Evolutionary conservation across 1,140 invertebrate genomes (phyloP), one percentile per base, ranked within the genome.

Genomic region (Brachionus plicatilis): DNA sequence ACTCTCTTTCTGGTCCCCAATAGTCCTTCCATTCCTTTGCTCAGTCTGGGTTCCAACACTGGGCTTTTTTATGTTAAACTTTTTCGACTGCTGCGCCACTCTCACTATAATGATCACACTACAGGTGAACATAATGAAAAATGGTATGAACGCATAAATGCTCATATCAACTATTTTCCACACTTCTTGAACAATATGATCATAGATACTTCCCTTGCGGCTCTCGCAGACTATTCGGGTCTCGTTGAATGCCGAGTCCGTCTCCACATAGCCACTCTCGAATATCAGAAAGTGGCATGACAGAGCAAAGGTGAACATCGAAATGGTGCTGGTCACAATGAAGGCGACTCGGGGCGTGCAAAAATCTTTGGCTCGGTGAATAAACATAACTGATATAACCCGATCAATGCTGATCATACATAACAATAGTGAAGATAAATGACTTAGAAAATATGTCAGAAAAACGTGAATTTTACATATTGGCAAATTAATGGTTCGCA

Each of bases 311-410:
- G 29, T 82, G 5, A 82, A 82, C 1, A 65, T 6, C 5, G 24
- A 12, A 43, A 82, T 17, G 14, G 24, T 24, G 29, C 27, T 27
- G 20, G 53, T 82, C 12, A 60, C 65, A 9, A 29, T 82, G 45
- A 82, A 47, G 8, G 79, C 79, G 17, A 82, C 41, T 24, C 27
- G 11, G 11, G 79, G 79, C 27, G 79, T 82, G 41, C 79, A 82
- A 27, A 82, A 82, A 24, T 60, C 65, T 45, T 82, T 82, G 33
- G 79, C 79, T 68, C 43, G 20, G n/a, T 82, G 79, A 14, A 82
- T 27, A 82, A 82, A 82, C 79, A 68, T 82, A 27, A 82, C 79
- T 47, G 79, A 82, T 65, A 82, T 82, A 11, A 82, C 79, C 9
- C 79, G 50, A 37, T 82, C 79, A 24, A 82, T 65, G 43, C 79